phyloP scores from a whole-genome alignment of 2,888 invertebrate genomes.

The Phaonia tiefii region DNA sequence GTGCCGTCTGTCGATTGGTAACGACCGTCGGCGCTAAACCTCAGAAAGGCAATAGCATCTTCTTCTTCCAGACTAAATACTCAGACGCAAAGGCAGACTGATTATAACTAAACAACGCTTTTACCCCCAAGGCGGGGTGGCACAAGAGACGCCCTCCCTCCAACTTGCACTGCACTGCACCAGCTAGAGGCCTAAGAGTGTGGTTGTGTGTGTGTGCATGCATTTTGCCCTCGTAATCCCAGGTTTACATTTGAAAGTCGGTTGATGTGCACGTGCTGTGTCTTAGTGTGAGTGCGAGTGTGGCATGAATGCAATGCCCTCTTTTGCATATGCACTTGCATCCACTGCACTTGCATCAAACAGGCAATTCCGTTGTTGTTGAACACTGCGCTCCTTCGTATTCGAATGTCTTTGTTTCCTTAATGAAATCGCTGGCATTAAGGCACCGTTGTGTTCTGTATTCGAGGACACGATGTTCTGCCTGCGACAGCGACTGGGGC shows the following conservation, averaged over 20 bases:
- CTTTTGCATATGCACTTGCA: constrained; percentile 55
- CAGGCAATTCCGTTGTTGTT: constrained; percentile 16
- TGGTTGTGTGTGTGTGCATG: too few relatives aligned
- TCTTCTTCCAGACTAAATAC: constrained; percentile 26
- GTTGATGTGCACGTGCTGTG: background rate
- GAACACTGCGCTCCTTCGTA: constrained; percentile 29
- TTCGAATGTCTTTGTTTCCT: constrained; percentile 62
- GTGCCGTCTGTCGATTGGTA: background rate
- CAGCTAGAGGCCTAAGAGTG: too few relatives aligned
- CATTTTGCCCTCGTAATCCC: constrained; percentile 26
- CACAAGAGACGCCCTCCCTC: background rate
- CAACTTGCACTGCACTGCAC: background rate
- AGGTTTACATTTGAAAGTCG: constrained; percentile 8
- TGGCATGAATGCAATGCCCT: constrained; percentile 25
- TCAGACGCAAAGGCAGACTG: constrained; percentile 33
- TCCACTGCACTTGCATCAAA: constrained; percentile 47
- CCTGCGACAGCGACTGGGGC: background rate
- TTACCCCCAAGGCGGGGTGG: constrained; percentile 33
- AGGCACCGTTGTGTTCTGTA: background rate
- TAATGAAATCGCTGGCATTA: constrained; percentile 35
- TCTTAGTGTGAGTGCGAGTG: background rate
- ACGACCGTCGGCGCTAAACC: constrained; percentile 3
- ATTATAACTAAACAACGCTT: constrained; percentile 33
- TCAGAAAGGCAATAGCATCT: constrained; percentile 28
- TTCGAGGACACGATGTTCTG: too few relatives aligned